Evolutionary conservation across 2,113 vertebrate genomes (phyloP).

Genomic region (Camelus dromedarius): DNA sequence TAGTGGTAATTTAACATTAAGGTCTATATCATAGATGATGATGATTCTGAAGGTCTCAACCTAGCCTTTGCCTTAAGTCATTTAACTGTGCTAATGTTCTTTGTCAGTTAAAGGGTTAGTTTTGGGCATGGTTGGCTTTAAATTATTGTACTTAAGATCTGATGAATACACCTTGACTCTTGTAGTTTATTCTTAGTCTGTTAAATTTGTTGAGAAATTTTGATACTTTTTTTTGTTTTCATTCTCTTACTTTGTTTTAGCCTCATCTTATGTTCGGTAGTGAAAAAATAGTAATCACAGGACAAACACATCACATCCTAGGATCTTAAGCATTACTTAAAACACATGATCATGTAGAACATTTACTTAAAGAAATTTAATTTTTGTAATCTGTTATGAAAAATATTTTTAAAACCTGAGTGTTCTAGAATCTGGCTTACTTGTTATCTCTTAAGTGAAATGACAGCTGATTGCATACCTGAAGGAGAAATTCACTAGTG

Average conservation of each 20-base stretch:
- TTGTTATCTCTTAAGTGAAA: conserved; percentile 60
- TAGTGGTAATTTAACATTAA: not conserved
- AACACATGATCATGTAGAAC: not conserved
- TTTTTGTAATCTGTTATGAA: conserved; percentile 53
- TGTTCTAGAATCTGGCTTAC: conserved; percentile 68
- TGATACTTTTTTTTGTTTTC: conserved; percentile 33
- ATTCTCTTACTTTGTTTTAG: conserved; percentile 22
- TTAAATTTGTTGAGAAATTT: conserved; percentile 17
- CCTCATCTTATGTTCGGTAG: not conserved
- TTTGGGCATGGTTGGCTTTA: not conserved
- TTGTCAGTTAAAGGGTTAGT: not conserved
- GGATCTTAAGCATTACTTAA: not conserved
- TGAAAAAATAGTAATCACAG: not conserved
- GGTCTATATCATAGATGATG: not conserved
- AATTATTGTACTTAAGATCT: not conserved
- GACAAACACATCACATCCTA: conserved; percentile 38
- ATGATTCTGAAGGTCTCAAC: conserved; percentile 1
- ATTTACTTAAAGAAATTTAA: conserved; percentile 50
- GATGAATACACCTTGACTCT: not conserved
- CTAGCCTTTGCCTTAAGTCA: not conserved
- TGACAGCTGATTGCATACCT: conserved; percentile 56
- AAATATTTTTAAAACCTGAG: conserved; percentile 53
- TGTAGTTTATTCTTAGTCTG: not conserved
- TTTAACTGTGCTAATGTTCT: not conserved
- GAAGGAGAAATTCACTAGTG: conserved; percentile 28